Percentiles rank a stretch among this genome's conserved stretches.
phyloP scores from a whole-genome alignment of 2,113 vertebrate genomes.

The Naja naja region DNA sequence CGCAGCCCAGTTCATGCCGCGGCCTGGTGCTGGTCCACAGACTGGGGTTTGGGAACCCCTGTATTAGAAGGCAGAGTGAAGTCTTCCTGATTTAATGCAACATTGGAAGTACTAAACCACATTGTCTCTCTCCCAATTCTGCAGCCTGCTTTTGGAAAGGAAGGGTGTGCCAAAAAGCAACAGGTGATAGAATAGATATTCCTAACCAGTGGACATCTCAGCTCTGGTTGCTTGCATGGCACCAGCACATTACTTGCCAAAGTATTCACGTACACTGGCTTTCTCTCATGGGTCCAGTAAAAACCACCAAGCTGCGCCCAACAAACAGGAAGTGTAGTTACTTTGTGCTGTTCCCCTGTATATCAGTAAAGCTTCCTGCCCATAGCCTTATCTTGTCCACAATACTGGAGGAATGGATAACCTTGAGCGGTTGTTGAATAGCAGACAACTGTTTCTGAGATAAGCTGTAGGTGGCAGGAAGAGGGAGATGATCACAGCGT shows the following conservation, averaged over 20 bases:
- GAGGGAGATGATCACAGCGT: neutral
- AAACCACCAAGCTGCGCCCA: neutral
- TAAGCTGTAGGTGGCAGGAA: neutral
- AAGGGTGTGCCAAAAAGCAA: neutral
- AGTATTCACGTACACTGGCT: neutral
- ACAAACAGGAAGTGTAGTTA: conserved; percentile 5
- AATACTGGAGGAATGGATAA: neutral
- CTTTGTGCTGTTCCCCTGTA: neutral
- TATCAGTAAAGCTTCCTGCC: neutral
- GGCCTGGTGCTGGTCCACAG: no score
- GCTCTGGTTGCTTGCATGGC: neutral
- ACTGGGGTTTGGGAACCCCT: no score
- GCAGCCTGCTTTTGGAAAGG: neutral
- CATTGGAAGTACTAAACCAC: neutral
- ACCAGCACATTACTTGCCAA: neutral
- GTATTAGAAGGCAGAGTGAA: neutral
- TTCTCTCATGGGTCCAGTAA: neutral
- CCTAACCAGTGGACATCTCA: neutral
- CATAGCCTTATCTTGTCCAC: neutral
- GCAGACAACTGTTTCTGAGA: neutral
- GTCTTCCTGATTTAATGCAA: neutral
- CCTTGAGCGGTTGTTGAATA: neutral
- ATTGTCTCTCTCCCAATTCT: neutral
- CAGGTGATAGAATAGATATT: neutral
- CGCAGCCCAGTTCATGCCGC: no score